phyloP scores from a whole-genome alignment of 2,888 invertebrate genomes.

The Aphrophora alni region DNA sequence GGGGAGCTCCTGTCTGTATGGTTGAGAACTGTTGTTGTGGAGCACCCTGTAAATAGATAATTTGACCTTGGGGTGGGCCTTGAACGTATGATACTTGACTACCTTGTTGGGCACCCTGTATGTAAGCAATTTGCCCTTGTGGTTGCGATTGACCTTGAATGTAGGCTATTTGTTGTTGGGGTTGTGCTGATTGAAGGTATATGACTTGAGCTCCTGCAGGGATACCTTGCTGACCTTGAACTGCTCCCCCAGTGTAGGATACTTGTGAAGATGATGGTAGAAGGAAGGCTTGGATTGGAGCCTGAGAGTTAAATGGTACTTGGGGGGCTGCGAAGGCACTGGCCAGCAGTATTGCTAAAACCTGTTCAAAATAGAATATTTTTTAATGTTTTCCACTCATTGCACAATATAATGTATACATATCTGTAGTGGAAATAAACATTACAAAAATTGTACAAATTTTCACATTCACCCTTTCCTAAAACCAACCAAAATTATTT shows the following conservation, averaged over 20 bases:
- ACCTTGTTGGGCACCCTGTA: background rate
- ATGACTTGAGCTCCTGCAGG: conserved; percentile 20
- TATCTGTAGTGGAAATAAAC: too few relatives aligned
- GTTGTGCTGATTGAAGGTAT: conserved; percentile 2
- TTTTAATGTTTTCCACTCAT: too few relatives aligned
- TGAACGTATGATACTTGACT: background rate
- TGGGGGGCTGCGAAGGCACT: conserved; percentile 15
- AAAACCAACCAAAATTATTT: too few relatives aligned
- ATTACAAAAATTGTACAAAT: too few relatives aligned
- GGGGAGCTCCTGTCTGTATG: background rate
- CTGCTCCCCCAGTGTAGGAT: background rate
- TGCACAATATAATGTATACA: too few relatives aligned
- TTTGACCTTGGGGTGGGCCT: background rate
- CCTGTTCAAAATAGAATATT: background rate
- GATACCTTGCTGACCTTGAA: background rate
- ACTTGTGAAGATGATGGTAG: background rate
- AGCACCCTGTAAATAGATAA: background rate
- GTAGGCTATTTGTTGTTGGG: background rate
- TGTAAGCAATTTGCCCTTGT: background rate
- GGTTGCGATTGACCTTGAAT: background rate
- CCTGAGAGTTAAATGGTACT: background rate
- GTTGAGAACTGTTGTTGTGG: background rate
- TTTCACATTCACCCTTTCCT: too few relatives aligned
- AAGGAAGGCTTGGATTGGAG: background rate
- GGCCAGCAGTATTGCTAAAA: conserved; percentile 21